Percentiles rank a stretch among this genome's conserved stretches.
phyloP scores from a whole-genome alignment of 2,888 invertebrate genomes.

The Cerceris ruficornis region DNA sequence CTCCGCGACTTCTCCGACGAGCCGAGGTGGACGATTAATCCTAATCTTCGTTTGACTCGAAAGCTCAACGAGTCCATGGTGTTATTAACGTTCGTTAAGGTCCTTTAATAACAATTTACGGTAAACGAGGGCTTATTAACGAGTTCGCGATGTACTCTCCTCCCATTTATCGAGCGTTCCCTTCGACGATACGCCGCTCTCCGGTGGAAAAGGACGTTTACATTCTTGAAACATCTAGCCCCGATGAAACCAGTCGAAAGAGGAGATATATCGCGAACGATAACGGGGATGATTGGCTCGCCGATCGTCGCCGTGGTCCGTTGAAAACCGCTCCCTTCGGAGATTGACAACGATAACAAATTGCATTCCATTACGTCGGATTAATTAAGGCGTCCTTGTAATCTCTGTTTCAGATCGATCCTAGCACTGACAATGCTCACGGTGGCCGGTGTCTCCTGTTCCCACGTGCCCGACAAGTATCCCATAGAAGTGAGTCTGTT shows the following conservation, averaged over 20 bases:
- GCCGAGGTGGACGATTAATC: background rate
- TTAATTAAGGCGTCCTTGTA: conserved; percentile 54
- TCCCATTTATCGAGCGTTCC: background rate
- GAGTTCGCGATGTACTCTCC: background rate
- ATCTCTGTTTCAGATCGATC: conserved; percentile 75
- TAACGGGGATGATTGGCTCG: conserved; percentile 58
- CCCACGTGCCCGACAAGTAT: conserved; percentile 76
- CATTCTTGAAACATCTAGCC: conserved; percentile 61
- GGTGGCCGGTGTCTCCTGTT: conserved; percentile 66
- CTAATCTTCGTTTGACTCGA: background rate
- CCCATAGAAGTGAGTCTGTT: conserved; percentile 74
- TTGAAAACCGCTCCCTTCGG: conserved; percentile 24
- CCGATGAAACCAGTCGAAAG: conserved; percentile 50
- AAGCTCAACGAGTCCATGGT: background rate
- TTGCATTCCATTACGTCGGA: conserved; percentile 50
- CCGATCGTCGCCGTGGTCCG: conserved; percentile 32
- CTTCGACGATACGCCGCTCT: conserved; percentile 16
- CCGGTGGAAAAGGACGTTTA: conserved; percentile 51
- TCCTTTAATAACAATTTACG: conserved; percentile 16
- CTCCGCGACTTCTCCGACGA: conserved; percentile 29
- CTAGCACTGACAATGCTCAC: conserved; percentile 71
- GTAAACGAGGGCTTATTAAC: conserved; percentile 7
- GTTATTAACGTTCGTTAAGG: conserved; percentile 11
- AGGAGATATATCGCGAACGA: conserved; percentile 47
- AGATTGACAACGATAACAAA: conserved; percentile 54